A percentile compares a stretch with the other conserved stretches of the same genome.
These are phyloP conservation scores for Coenonympha glycerion DNA, from an alignment of 2,888 invertebrate genomes.

Conservation along the genomic window DNA sequence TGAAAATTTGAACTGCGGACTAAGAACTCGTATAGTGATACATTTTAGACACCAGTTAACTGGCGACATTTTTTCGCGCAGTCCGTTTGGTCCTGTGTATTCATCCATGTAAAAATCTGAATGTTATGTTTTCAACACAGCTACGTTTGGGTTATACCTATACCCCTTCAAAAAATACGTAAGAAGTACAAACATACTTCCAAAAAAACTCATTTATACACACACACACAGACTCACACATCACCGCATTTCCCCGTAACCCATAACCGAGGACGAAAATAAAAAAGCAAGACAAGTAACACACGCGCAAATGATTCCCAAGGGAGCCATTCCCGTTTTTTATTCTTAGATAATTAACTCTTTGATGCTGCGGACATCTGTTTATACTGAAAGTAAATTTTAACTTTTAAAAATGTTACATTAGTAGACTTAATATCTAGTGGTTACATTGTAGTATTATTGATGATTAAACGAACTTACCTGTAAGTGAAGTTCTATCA, in stretches of 20 bases:
- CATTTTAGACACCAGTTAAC: no score
- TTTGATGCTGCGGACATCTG: slow-evolving; percentile 67
- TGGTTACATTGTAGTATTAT: no score
- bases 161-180: no score
- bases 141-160: no score
- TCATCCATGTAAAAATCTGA: no score
- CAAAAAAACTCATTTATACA: not conserved
- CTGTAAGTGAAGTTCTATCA: no score
- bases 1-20: no score
- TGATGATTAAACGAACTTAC: no score
- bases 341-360: slow-evolving; percentile 74
- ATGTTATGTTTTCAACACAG: no score
- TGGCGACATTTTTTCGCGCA: no score
- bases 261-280: slow-evolving; percentile 17
- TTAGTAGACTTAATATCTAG: slow-evolving; percentile 28
- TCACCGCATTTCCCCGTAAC: slow-evolving; percentile 12
- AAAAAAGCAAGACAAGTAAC: slow-evolving; percentile 43
- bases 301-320: slow-evolving; percentile 45
- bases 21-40: no score
- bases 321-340: slow-evolving; percentile 56
- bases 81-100: no score
- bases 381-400: slow-evolving; percentile 42
- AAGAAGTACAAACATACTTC: not conserved
- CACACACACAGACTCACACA: not conserved
- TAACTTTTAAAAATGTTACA: slow-evolving; percentile 34